These are phyloP conservation scores for Volucella zonaria DNA, from an alignment of 2,888 invertebrate species.

Conservation along the genomic window DNA sequence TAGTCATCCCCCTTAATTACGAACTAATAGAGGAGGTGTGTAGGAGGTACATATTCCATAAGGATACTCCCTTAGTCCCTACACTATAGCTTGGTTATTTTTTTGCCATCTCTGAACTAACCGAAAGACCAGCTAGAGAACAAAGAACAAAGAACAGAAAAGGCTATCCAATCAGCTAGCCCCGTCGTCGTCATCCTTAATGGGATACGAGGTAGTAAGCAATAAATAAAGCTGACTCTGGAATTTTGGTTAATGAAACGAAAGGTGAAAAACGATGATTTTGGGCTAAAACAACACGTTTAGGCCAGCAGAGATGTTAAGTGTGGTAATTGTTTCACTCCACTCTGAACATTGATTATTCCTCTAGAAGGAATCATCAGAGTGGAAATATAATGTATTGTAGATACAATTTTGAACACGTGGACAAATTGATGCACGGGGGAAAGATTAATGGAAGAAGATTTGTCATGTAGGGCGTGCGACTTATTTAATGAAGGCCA, in stretches of 20 bases:
- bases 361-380: conserved; percentile 20
- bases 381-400: background rate
- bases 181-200: conserved; percentile 15
- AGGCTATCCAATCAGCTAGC: background rate
- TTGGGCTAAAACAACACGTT: conserved; percentile 12
- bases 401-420: conserved; percentile 27
- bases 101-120: background rate
- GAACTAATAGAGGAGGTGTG: conserved; percentile 44
- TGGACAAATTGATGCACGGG: background rate
- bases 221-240: conserved; percentile 54
- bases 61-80: background rate
- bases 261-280: conserved; percentile 33
- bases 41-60: conserved; percentile 7
- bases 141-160: background rate
- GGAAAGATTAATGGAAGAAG: conserved; percentile 9
- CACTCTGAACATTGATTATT: conserved; percentile 13
- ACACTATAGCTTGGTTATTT: background rate
- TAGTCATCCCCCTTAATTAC: conserved; percentile 49
- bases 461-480: conserved; percentile 26
- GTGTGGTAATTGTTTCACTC: conserved; percentile 41
- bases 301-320: conserved; percentile 24
- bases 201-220: conserved; percentile 34
- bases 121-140: background rate
- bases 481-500: background rate
- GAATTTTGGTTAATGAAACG: conserved; percentile 49